phyloP scores from a whole-genome alignment of 2,113 vertebrate species.

The Plestiodon gilberti region DNA sequence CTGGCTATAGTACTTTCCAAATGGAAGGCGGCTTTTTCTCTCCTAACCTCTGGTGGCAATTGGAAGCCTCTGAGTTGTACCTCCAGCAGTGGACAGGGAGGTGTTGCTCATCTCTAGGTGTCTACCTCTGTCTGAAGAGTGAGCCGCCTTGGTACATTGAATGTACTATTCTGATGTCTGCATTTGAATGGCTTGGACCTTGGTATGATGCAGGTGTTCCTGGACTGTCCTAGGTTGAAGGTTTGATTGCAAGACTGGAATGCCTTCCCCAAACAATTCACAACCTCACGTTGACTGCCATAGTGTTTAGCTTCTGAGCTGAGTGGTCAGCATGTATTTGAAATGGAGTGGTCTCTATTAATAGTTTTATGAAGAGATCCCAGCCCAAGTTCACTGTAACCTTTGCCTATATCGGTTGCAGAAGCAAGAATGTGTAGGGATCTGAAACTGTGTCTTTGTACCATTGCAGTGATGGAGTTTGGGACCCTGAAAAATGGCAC shows the following conservation, averaged over 20 bases:
- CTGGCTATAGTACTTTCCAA: no score
- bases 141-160: background rate
- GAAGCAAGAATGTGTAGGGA: background rate
- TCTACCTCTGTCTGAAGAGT: background rate
- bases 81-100: background rate
- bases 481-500: conserved; percentile 99
- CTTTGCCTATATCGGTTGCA: background rate
- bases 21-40: no score
- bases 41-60: background rate
- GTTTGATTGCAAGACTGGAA: no score
- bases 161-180: background rate
- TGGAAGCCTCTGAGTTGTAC: background rate
- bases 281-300: background rate
- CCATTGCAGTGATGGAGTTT: conserved; percentile 89
- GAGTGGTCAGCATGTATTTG: background rate
- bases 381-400: background rate
- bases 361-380: background rate
- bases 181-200: background rate
- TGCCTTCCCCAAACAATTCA: no score
- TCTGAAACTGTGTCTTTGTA: background rate
- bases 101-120: background rate
- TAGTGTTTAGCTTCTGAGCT: background rate
- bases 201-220: no score
- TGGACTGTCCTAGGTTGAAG: no score
- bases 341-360: background rate